phyloP scores from a whole-genome alignment of 2,797 vertebrate species.

The Phataginus tetradactyla region DNA sequence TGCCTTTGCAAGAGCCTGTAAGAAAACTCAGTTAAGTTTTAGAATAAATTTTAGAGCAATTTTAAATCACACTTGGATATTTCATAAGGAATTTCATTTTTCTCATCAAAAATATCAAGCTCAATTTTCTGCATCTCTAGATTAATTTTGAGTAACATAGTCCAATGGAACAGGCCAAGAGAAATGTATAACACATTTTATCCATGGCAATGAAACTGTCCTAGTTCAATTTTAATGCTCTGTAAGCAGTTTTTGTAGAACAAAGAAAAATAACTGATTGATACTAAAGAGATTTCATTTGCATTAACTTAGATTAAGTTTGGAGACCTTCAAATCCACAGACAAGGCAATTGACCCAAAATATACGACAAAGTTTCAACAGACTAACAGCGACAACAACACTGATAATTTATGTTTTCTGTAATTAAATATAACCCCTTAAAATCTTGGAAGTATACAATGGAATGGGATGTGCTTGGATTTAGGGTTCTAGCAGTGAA shows the following conservation, averaged over 20 bases:
- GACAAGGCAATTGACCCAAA: neutral
- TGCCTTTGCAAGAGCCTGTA: neutral
- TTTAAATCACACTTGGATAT: neutral
- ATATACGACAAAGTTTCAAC: conserved; percentile 34
- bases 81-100: neutral
- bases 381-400: conserved; percentile 3
- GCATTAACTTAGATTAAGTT: conserved; percentile 11
- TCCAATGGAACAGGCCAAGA: neutral
- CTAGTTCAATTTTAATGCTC: neutral
- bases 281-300: neutral
- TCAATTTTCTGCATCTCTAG: neutral
- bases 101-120: neutral
- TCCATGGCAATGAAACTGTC: neutral
- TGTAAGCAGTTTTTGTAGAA: neutral
- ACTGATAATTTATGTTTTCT: conserved; percentile 43
- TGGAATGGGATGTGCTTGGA: conserved; percentile 50
- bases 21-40: neutral
- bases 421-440: conserved; percentile 49
- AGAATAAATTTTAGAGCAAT: neutral
- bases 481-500: conserved; percentile 21
- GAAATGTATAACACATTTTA: neutral
- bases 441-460: conserved; percentile 12
- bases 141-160: conserved; percentile 9
- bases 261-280: neutral
- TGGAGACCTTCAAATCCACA: conserved; percentile 49